Evolutionary conservation across 92 coral and sea anemone genomes (phyloP).

Genomic region (Siderastrea siderea): DNA sequence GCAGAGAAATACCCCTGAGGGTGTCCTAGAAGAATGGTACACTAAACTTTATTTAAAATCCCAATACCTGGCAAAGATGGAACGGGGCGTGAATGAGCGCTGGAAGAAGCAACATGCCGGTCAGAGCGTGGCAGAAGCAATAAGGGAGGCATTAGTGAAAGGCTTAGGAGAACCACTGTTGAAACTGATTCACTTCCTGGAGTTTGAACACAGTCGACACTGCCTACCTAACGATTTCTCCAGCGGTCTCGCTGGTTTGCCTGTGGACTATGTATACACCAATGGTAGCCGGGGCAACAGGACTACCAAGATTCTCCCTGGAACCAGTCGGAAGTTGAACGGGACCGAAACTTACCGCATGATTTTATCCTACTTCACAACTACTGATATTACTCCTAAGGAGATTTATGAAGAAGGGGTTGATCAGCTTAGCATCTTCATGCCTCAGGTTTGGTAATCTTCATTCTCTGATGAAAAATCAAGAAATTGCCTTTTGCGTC

Average conservation of each 20-base stretch:
- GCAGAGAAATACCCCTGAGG: conserved; percentile 56
- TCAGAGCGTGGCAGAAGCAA: conserved; percentile 57
- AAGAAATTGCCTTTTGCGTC: too few species aligned
- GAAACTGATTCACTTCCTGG: conserved; percentile 82
- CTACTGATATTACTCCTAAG: conserved; percentile 81
- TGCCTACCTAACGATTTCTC: conserved; percentile 86
- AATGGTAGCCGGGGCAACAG: conserved; percentile 74
- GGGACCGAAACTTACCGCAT: conserved; percentile 85
- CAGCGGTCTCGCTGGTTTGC: conserved; percentile 93
- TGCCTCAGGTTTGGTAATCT: conserved; percentile 68
- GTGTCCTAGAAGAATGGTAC: conserved; percentile 82
- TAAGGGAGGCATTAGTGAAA: conserved; percentile 70
- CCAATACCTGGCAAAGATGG: conserved; percentile 53
- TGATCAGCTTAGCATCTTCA: conserved; percentile 62
- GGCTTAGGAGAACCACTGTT: conserved; percentile 91
- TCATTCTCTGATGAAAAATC: background rate
- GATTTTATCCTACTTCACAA: conserved; percentile 90
- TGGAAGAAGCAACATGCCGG: conserved; percentile 71
- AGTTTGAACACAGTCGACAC: conserved; percentile 89
- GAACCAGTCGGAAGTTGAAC: conserved; percentile 65
- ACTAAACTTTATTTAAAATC: conserved; percentile 43
- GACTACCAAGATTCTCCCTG: conserved; percentile 85
- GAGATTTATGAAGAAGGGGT: conserved; percentile 77
- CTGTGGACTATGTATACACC: conserved; percentile 86
- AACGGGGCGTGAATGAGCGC: conserved; percentile 55